phyloP scores from a whole-genome alignment of 2,888 invertebrate genomes.

The Cheilosia vulpina region DNA sequence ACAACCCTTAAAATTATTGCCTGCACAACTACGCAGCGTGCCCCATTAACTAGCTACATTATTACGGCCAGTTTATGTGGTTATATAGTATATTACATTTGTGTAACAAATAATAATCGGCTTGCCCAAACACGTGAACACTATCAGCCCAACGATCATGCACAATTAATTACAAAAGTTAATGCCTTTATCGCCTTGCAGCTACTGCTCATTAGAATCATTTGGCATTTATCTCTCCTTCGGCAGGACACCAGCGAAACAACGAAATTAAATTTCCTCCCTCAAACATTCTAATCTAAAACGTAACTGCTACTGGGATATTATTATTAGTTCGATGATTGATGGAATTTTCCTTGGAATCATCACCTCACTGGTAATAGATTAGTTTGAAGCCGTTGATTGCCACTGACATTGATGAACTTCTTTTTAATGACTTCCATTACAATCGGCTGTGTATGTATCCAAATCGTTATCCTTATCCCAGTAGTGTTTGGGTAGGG shows the following conservation, averaged over 20 bases:
- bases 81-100: neutral
- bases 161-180: conserved; percentile 48
- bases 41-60: neutral
- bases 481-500: neutral
- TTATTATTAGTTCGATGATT: conserved; percentile 52
- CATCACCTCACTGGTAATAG: conserved; percentile 29
- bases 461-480: neutral
- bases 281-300: conserved; percentile 41
- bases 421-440: conserved; percentile 41
- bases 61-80: neutral
- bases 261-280: conserved; percentile 42
- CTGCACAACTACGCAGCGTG: neutral
- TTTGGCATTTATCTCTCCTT: conserved; percentile 12
- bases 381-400: conserved; percentile 35
- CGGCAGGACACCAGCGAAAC: conserved; percentile 2
- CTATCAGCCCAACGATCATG: conserved; percentile 26
- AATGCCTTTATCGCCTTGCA: conserved; percentile 45
- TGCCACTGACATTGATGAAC: conserved; percentile 44
- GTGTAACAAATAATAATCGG: conserved; percentile 19
- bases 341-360: conserved; percentile 29
- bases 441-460: neutral
- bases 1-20: too few relatives aligned
- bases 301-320: conserved; percentile 17
- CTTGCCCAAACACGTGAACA: conserved; percentile 30
- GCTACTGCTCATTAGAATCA: conserved; percentile 21